Percentiles rank a stretch among this genome's conserved stretches.
Conservation (phyloP, 2,888 invertebrate species). For the Parasteatoda lunata region DNA sequence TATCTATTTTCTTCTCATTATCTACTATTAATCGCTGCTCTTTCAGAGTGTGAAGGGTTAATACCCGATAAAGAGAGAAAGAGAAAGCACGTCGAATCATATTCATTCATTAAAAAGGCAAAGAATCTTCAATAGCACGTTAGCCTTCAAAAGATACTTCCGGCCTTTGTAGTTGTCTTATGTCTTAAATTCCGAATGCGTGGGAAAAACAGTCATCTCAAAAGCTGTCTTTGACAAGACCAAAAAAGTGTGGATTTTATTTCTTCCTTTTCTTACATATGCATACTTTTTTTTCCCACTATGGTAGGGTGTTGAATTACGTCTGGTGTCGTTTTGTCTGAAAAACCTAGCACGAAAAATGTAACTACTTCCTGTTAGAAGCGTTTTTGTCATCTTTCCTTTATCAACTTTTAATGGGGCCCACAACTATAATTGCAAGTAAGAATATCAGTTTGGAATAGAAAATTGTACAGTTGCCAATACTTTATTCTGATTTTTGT, state of each 20-base stretch:
- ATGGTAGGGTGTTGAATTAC: slow-evolving; percentile 50
- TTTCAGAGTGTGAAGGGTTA: not conserved
- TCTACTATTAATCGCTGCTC: no score
- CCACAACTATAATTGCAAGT: no score
- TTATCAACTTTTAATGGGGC: no score
- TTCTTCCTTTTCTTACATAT: slow-evolving; percentile 53
- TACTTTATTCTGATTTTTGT: no score
- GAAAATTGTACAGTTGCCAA: no score
- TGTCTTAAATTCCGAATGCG: slow-evolving; percentile 32
- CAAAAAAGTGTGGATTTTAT: not conserved
- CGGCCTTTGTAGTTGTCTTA: slow-evolving; percentile 50
- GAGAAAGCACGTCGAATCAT: not conserved
- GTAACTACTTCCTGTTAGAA: not conserved
- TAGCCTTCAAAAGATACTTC: slow-evolving; percentile 56
- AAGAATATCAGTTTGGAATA: no score
- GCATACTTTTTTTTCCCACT: slow-evolving; percentile 13
- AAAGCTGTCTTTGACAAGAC: slow-evolving; percentile 7
- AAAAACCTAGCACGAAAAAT: not conserved
- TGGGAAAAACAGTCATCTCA: slow-evolving; percentile 37
- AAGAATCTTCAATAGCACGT: slow-evolving; percentile 14
- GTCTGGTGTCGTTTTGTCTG: not conserved
- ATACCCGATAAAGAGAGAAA: not conserved
- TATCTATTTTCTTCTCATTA: no score
- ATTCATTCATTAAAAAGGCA: slow-evolving; percentile 34
- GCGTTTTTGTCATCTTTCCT: no score